These are phyloP conservation scores for Antheraea mylitta DNA, from an alignment of 1,140 invertebrate genomes.

Conservation along the genomic window DNA sequence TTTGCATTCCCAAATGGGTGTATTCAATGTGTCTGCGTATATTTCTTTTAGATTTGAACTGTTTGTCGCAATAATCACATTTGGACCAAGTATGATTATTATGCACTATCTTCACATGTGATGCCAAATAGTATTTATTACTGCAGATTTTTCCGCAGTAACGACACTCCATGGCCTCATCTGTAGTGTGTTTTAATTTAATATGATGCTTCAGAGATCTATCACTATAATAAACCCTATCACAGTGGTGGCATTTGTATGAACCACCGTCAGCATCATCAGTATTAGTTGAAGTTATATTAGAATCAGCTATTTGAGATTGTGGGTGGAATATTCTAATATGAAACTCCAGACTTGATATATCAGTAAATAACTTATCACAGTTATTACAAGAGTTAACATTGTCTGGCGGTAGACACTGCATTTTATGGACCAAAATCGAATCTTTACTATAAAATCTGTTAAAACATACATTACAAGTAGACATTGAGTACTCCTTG, in stretches of 20 bases:
- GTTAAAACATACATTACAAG: conserved; percentile 63
- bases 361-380: conserved; percentile 60
- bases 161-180: conserved; percentile 42
- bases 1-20: conserved; percentile 50
- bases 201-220: conserved; percentile 53
- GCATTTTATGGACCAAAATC: conserved; percentile 43
- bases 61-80: conserved; percentile 57
- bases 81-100: conserved; percentile 42
- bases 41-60: conserved; percentile 54
- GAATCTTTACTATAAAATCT: conserved; percentile 55
- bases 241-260: conserved; percentile 46
- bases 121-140: conserved; percentile 56
- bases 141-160: conserved; percentile 49
- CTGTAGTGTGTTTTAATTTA: conserved; percentile 52
- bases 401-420: conserved; percentile 47
- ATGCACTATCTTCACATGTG: conserved; percentile 54
- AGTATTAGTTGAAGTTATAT: conserved; percentile 36
- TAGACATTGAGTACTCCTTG: conserved; percentile 40
- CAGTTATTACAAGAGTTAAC: conserved; percentile 49
- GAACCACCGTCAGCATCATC: conserved; percentile 28
- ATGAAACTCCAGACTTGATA: conserved; percentile 58
- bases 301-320: conserved; percentile 42
- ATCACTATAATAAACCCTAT: conserved; percentile 51
- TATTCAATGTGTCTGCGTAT: conserved; percentile 54
- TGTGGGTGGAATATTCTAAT: conserved; percentile 54